These are phyloP conservation scores for Aulostomus chinensis DNA, from an alignment of 2,797 vertebrate species.

Conservation along the genomic window DNA sequence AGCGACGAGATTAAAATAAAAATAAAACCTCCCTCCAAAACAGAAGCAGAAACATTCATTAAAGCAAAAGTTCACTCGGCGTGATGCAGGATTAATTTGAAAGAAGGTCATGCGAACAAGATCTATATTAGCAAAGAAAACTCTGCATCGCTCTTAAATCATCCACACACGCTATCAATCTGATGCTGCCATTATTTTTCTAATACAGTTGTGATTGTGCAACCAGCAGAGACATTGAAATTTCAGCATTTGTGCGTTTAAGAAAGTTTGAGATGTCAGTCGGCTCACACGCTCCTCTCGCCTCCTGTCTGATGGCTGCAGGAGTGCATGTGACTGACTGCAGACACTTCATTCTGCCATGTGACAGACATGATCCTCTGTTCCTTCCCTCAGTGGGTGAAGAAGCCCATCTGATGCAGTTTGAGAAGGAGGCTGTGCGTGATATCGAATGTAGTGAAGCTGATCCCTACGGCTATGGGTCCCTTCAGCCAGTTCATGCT, in stretches of 20 bases:
- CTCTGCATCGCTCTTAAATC: background rate
- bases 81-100: too few species aligned
- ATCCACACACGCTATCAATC: background rate
- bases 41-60: constrained; percentile 21
- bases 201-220: constrained; percentile 8
- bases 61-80: too few species aligned
- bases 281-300: constrained; percentile 4
- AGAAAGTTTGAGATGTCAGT: too few species aligned
- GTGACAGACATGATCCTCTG: background rate
- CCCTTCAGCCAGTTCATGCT: constrained; percentile 99
- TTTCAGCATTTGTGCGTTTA: too few species aligned
- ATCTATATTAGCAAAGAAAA: too few species aligned
- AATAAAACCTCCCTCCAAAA: background rate
- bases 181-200: background rate
- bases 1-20: background rate
- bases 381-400: constrained; percentile 74
- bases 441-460: constrained; percentile 95
- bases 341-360: constrained; percentile 9
- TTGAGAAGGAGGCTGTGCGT: constrained; percentile 87
- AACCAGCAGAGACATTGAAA: background rate
- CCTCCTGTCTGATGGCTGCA: constrained; percentile 14
- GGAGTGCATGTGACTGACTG: constrained; percentile 12
- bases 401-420: constrained; percentile 70
- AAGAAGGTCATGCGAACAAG: too few species aligned
- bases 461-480: constrained; percentile 92